Evolutionary conservation across 2,888 invertebrate genomes (phyloP).

Genomic region (Zygothrica quintamaculata): DNA sequence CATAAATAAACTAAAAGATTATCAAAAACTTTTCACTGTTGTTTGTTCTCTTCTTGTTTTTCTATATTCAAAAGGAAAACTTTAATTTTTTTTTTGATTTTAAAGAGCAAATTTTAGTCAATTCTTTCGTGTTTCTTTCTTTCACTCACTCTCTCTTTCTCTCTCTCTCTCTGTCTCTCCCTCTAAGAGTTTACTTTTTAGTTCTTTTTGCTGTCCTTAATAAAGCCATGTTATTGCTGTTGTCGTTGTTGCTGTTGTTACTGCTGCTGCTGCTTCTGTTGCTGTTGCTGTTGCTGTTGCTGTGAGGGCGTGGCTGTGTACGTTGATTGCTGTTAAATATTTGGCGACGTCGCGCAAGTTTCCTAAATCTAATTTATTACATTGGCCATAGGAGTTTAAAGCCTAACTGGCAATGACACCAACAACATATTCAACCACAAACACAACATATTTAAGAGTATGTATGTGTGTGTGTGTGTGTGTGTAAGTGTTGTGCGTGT

Average conservation of each 20-base stretch:
- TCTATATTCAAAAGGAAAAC: too few relatives aligned
- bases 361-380: constrained; percentile 76
- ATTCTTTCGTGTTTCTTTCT: too few relatives aligned
- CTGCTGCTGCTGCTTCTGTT: constrained; percentile 1
- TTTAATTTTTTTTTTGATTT: too few relatives aligned
- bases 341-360: constrained; percentile 66
- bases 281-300: not conserved
- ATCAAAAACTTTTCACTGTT: too few relatives aligned
- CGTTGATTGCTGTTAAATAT: constrained; percentile 77
- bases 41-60: too few relatives aligned
- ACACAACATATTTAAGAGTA: constrained; percentile 25
- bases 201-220: constrained; percentile 21
- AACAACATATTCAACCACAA: constrained; percentile 28
- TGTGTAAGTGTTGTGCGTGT: constrained; percentile 26
- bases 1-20: too few relatives aligned
- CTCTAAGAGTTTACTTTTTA: constrained; percentile 6
- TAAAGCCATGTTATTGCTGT: constrained; percentile 11
- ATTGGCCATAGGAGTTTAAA: constrained; percentile 64
- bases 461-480: constrained; percentile 23
- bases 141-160: not conserved
- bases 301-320: constrained; percentile 22
- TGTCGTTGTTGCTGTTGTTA: too few relatives aligned
- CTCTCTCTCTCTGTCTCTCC: not conserved
- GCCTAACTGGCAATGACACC: constrained; percentile 51
- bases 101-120: too few relatives aligned